Percentiles rank a stretch among this genome's conserved stretches.
Conservation (phyloP, 2,888 invertebrate species). For the Melanophora roralis region DNA sequence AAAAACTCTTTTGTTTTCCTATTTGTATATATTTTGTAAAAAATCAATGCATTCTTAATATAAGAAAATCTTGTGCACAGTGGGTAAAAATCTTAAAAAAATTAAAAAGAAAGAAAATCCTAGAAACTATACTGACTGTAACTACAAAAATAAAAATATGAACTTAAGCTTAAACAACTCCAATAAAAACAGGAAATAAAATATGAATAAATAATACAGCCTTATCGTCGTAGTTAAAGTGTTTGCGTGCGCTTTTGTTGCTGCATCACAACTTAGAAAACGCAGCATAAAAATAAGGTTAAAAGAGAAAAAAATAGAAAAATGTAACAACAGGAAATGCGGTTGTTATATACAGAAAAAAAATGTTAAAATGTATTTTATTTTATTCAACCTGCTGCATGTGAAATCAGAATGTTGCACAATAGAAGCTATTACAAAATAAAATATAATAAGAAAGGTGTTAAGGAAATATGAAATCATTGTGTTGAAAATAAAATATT, state of each 20-base stretch:
- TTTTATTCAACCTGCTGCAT: slow-evolving; percentile 9
- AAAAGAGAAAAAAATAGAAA: neutral
- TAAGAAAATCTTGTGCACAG: too few relatives aligned
- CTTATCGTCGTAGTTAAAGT: neutral
- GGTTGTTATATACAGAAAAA: slow-evolving; percentile 41
- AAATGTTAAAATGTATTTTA: slow-evolving; percentile 38
- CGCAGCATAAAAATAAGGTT: too few relatives aligned
- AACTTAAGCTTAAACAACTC: slow-evolving; percentile 42
- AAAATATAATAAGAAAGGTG: slow-evolving; percentile 22
- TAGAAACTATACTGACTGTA: slow-evolving; percentile 39
- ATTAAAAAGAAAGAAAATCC: too few relatives aligned
- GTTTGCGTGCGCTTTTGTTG: neutral
- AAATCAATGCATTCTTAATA: too few relatives aligned
- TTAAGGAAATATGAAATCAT: slow-evolving; percentile 55
- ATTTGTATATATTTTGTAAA: too few relatives aligned
- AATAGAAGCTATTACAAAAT: slow-evolving; percentile 20
- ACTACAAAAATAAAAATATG: slow-evolving; percentile 37
- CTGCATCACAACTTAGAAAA: neutral
- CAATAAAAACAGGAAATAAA: slow-evolving; percentile 45
- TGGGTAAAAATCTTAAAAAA: too few relatives aligned
- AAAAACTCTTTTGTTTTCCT: too few relatives aligned
- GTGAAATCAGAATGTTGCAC: slow-evolving; percentile 18
- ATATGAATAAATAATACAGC: slow-evolving; percentile 29
- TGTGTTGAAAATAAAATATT: slow-evolving; percentile 10
- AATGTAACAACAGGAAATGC: slow-evolving; percentile 46